Evolutionary conservation across 2,888 invertebrate genomes (phyloP).

Genomic region (Amphipoea lucens): DNA sequence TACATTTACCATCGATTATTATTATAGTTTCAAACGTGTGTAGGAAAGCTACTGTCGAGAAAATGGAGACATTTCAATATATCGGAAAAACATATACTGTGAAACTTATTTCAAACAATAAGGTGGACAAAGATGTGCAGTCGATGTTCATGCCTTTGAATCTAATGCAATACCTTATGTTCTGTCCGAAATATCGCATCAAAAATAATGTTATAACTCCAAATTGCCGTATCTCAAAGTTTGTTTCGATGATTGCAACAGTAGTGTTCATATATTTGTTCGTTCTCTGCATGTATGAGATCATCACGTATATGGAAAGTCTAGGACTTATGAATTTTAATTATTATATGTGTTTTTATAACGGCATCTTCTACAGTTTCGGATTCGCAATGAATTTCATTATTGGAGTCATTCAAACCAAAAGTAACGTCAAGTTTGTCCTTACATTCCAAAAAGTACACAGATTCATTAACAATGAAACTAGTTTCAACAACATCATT

Average conservation of each 20-base stretch:
- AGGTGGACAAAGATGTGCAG: conserved; percentile 37
- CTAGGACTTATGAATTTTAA: rapidly evolving
- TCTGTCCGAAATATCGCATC: conserved; percentile 23
- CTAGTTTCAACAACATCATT: neutral
- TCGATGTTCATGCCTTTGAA: conserved; percentile 40
- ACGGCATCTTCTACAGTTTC: neutral
- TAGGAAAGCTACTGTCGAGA: neutral
- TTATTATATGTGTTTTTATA: too few relatives aligned
- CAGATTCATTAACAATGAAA: conserved; percentile 24
- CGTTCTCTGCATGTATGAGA: rapidly evolving
- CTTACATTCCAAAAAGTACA: conserved; percentile 41
- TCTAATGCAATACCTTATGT: conserved; percentile 31
- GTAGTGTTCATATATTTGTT: neutral
- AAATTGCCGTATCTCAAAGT: conserved; percentile 4
- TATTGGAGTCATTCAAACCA: neutral
- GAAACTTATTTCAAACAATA: neutral
- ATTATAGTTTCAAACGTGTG: neutral
- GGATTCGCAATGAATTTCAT: conserved; percentile 27
- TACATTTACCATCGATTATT: neutral
- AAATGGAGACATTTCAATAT: neutral
- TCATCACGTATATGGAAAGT: too few relatives aligned
- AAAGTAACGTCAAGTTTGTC: conserved; percentile 27
- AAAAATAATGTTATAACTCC: neutral
- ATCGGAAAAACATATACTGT: neutral
- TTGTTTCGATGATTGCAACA: conserved; percentile 24